Percentiles rank a stretch among this genome's conserved stretches.
Conservation (phyloP, 2,113 vertebrate species). For the Pachypanchax playfairii region DNA sequence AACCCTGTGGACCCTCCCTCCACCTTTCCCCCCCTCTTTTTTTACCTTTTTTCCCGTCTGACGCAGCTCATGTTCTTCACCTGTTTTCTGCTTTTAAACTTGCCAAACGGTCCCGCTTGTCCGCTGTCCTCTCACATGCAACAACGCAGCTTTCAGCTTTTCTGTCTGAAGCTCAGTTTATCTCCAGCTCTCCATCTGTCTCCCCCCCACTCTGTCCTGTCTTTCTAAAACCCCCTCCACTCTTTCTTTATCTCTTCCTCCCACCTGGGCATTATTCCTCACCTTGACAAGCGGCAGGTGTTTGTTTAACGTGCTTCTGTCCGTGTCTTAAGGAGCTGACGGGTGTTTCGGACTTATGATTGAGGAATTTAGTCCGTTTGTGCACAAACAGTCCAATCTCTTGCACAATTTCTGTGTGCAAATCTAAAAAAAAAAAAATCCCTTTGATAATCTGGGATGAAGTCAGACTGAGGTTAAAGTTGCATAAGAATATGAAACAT, state of each 20-base stretch:
- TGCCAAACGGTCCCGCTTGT: conserved; percentile 30
- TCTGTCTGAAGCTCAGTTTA: conserved; percentile 68
- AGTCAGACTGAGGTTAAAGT: background rate
- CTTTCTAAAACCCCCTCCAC: conserved; percentile 41
- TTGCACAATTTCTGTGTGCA: background rate
- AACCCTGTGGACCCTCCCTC: conserved; percentile 54
- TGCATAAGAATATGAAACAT: too few species aligned
- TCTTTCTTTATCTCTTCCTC: conserved; percentile 61
- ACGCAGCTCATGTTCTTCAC: conserved; percentile 2
- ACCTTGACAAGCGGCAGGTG: conserved; percentile 57
- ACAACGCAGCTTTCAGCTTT: conserved; percentile 41
- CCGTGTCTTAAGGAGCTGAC: conserved; percentile 20
- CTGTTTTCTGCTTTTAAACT: conserved; percentile 32
- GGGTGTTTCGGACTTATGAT: conserved; percentile 6
- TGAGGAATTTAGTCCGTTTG: background rate
- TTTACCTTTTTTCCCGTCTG: conserved; percentile 15
- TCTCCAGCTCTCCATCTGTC: conserved; percentile 58
- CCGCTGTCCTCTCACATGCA: conserved; percentile 31
- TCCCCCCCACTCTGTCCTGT: conserved; percentile 52
- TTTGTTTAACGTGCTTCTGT: conserved; percentile 16
- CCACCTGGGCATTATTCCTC: conserved; percentile 49
- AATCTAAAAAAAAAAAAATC: background rate
- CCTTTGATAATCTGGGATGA: background rate
- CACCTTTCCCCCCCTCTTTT: conserved; percentile 20
- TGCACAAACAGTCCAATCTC: background rate